Base-by-base conservation (phyloP, 2,797 vertebrate species). In the Cyclopterus lumpus region DNA sequence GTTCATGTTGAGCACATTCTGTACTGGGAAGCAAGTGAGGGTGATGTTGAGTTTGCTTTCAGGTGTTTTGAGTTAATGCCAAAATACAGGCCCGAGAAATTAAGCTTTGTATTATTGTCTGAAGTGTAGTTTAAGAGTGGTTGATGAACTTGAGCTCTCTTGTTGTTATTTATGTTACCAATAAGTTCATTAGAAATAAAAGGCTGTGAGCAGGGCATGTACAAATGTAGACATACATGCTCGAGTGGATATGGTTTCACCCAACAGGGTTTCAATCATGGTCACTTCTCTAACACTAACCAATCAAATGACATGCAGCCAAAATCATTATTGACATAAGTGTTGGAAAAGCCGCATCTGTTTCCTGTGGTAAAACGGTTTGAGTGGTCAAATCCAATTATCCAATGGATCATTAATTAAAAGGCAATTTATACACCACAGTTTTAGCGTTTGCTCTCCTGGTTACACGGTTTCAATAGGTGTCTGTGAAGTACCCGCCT, bases 301-400 rank as follows among this genome's bases (percentile, higher is more conserved):
- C 54, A 68, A 67, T 81, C 67, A 76, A 66, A 81, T 70, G 59
- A 20, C 64, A 54, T 11, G 51, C 20, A 32, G 51, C 6, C 4
- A 61, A 85, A 75, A 87, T 84, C 57, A 48, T 75, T 91, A 86
- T 86, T 88, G 86, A 84, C 78, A 81, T 12, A 58, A 60, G 60
- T 68, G 80, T 80, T 59, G 3, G 69, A 66, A 74, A 77, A 75
- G 63, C n/a, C 49, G 77, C 72, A 71, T 76, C 34, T 60, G 75
- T 73, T 89, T 86, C 68, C 73, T 77, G 46, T 64, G 61, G 75
- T 80, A 30, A 84, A 87, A 75, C 8, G 2, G 57, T 67, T 77
- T 67, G 71, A 82, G 70, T 75, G 79, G 82, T 87, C 84, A 80
- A 82, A 90, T 89, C 58, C 75, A 80, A 90, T 90, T 88, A 90